Conservation (phyloP, 1,140 invertebrate genomes). For the Lordiphosa clarofinis region DNA sequence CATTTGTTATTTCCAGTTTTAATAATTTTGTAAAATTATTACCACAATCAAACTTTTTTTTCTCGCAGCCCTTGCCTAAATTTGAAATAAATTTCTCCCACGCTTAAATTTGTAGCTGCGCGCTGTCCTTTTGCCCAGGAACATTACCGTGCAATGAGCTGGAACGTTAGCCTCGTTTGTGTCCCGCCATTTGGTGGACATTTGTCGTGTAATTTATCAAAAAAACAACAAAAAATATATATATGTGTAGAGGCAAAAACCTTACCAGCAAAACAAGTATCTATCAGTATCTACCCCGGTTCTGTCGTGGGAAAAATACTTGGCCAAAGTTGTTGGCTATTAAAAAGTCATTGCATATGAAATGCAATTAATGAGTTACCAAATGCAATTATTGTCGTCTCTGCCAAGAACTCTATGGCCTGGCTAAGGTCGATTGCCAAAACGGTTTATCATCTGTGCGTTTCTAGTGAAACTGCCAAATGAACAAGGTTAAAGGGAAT, state of each 20-base stretch:
- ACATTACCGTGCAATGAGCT: constrained; percentile 58
- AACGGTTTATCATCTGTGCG: constrained; percentile 16
- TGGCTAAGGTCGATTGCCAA: constrained; percentile 43
- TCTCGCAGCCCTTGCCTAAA: too few species aligned
- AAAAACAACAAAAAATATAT: constrained; percentile 5
- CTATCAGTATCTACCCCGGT: neutral
- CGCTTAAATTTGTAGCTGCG: constrained; percentile 23
- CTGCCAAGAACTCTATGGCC: constrained; percentile 5
- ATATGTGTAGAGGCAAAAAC: neutral
- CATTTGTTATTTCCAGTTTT: too few species aligned
- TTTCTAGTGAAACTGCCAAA: constrained; percentile 53
- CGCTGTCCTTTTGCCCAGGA: constrained; percentile 47
- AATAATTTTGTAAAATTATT: too few species aligned
- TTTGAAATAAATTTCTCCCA: constrained; percentile 36
- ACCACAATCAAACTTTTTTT: too few species aligned
- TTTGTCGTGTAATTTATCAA: constrained; percentile 68
- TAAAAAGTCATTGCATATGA: constrained; percentile 66
- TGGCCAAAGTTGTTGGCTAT: constrained; percentile 37
- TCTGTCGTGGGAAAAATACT: constrained; percentile 48
- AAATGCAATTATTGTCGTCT: constrained; percentile 28
- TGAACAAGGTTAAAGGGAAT: constrained; percentile 42
- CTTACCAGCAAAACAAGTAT: constrained; percentile 2
- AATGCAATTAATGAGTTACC: constrained; percentile 54
- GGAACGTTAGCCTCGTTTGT: constrained; percentile 32
- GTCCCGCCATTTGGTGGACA: constrained; percentile 8